Percentiles rank a stretch among this genome's conserved stretches.
These are phyloP conservation scores for Sisor rabdophorus DNA, from an alignment of 2,113 vertebrate species.

Conservation along the genomic window DNA sequence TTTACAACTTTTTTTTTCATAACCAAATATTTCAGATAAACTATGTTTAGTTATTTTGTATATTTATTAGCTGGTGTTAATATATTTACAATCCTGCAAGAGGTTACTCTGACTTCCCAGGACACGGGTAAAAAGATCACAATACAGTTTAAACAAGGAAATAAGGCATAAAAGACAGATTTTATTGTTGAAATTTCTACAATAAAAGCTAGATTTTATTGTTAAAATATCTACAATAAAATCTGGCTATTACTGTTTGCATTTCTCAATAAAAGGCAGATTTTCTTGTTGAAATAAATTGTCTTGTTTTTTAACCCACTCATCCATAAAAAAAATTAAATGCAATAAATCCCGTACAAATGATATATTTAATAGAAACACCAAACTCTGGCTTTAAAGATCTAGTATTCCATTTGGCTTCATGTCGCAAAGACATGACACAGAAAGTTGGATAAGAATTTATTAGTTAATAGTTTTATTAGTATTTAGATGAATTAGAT, in stretches of 20 bases:
- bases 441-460: not conserved
- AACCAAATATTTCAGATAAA: not conserved
- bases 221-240: too few relatives aligned
- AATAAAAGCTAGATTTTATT: not conserved
- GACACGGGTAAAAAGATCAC: not conserved
- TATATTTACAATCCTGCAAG: not conserved
- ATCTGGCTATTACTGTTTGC: too few relatives aligned
- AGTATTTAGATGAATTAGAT: too few relatives aligned
- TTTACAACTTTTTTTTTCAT: too few relatives aligned
- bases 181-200: not conserved
- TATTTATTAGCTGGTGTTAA: not conserved
- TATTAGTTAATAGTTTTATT: not conserved
- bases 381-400: not conserved
- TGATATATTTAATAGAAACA: not conserved
- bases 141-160: too few relatives aligned
- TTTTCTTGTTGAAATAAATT: too few relatives aligned
- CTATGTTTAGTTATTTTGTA: not conserved
- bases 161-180: not conserved
- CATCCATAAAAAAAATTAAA: not conserved
- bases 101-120: not conserved
- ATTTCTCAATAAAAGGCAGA: too few relatives aligned
- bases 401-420: not conserved
- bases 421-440: not conserved
- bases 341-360: too few relatives aligned
- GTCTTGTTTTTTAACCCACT: not conserved